phyloP scores from a whole-genome alignment of 2,113 vertebrate genomes.

The Plecotus auritus region DNA sequence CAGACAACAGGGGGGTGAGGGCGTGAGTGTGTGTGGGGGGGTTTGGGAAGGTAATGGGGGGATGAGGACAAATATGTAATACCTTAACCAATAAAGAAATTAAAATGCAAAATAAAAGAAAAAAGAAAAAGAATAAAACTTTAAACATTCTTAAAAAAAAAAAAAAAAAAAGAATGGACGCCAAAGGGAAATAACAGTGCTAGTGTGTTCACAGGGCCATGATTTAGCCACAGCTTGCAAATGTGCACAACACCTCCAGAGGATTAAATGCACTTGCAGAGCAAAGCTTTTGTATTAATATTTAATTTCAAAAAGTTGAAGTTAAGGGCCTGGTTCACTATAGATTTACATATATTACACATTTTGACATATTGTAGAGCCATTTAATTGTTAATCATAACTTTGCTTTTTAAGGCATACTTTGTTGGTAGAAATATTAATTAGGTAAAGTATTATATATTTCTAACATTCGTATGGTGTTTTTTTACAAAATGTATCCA shows the following conservation, averaged over 20 bases:
- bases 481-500: not conserved
- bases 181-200: constrained; percentile 56
- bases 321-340: constrained; percentile 55
- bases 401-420: not conserved
- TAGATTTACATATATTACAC: constrained; percentile 47
- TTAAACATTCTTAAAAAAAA: no score
- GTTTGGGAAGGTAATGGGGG: no score
- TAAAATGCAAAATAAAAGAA: no score
- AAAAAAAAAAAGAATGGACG: constrained; percentile 18
- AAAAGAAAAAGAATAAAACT: no score
- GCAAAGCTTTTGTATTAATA: constrained; percentile 65
- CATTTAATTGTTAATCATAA: constrained; percentile 48
- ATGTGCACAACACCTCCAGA: constrained; percentile 39
- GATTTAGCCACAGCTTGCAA: constrained; percentile 59
- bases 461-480: not conserved
- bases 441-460: not conserved
- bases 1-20: no score
- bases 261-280: constrained; percentile 52
- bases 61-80: no score
- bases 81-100: no score
- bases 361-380: not conserved
- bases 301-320: constrained; percentile 67
- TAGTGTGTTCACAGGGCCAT: constrained; percentile 47
- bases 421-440: not conserved
- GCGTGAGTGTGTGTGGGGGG: no score